phyloP scores from a whole-genome alignment of 2,113 vertebrate genomes.

The Pristiophorus japonicus region DNA sequence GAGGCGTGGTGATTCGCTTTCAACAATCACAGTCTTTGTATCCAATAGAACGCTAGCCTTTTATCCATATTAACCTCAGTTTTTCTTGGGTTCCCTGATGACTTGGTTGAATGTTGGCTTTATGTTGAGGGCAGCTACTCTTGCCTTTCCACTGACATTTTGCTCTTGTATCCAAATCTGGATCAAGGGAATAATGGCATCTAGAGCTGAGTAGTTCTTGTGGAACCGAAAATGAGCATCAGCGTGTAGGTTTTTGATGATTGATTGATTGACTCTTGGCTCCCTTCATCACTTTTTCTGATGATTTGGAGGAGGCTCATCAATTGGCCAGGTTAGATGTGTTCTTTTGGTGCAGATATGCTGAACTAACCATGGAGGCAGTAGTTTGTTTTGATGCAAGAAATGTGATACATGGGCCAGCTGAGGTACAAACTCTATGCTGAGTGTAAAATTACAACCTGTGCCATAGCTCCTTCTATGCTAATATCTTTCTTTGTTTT shows the following conservation, averaged over 20 bases:
- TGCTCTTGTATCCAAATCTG: background rate
- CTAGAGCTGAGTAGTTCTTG: background rate
- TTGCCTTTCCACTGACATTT: background rate
- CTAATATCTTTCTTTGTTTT: background rate
- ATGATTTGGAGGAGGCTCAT: background rate
- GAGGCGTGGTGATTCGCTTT: background rate
- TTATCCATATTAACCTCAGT: background rate
- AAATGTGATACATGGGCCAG: background rate
- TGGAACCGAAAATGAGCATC: background rate
- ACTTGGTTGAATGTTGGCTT: background rate
- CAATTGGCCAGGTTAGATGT: background rate
- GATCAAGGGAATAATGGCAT: background rate
- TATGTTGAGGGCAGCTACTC: background rate
- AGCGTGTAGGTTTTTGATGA: too few relatives aligned
- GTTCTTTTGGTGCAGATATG: background rate
- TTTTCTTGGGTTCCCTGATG: background rate
- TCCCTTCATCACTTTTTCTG: background rate
- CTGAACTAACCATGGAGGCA: background rate
- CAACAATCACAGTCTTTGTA: background rate
- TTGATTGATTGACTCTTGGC: too few relatives aligned
- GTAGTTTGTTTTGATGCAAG: background rate
- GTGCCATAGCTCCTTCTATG: background rate
- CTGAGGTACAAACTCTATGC: background rate
- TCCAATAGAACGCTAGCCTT: background rate
- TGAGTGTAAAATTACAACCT: background rate